Conservation (phyloP, 2,797 vertebrate species). For the Melanotaenia boesemani region DNA sequence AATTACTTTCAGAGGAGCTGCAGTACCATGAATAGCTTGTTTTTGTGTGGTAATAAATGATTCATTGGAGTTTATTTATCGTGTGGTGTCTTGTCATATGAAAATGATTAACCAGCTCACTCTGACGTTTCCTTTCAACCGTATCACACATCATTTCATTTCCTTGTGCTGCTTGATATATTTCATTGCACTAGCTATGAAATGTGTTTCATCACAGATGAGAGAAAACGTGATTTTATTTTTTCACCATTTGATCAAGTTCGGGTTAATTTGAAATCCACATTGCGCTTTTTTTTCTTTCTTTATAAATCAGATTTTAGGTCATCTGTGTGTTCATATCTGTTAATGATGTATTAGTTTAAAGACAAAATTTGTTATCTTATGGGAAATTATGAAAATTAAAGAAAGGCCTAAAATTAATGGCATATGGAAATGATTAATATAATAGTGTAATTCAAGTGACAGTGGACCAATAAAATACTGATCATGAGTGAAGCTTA, state of each 20-base stretch:
- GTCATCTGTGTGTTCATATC: slow-evolving; percentile 21
- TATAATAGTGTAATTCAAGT: slow-evolving; percentile 13
- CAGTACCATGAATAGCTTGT: slow-evolving; percentile 48
- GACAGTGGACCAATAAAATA: neutral
- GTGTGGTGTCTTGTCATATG: slow-evolving; percentile 68
- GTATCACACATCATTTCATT: slow-evolving; percentile 74
- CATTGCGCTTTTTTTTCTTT: slow-evolving; percentile 3
- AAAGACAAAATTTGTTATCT: neutral
- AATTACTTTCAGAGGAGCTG: slow-evolving; percentile 66
- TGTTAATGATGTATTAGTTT: slow-evolving; percentile 12
- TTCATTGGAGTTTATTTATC: slow-evolving; percentile 73
- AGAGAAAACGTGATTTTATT: slow-evolving; percentile 50
- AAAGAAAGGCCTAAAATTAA: neutral
- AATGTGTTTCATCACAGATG: slow-evolving; percentile 56
- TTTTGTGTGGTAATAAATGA: slow-evolving; percentile 72
- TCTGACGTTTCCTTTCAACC: slow-evolving; percentile 68
- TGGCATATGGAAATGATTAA: slow-evolving; percentile 4
- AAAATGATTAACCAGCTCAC: slow-evolving; percentile 74
- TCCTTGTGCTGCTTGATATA: slow-evolving; percentile 59
- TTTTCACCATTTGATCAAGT: slow-evolving; percentile 48
- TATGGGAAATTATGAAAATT: neutral
- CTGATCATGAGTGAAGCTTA: slow-evolving; percentile 9
- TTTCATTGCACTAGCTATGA: slow-evolving; percentile 49
- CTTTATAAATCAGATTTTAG: slow-evolving; percentile 24
- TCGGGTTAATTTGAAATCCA: slow-evolving; percentile 39